phyloP scores from a whole-genome alignment of 2,113 vertebrate species.

The Triplophysa dalaica region DNA sequence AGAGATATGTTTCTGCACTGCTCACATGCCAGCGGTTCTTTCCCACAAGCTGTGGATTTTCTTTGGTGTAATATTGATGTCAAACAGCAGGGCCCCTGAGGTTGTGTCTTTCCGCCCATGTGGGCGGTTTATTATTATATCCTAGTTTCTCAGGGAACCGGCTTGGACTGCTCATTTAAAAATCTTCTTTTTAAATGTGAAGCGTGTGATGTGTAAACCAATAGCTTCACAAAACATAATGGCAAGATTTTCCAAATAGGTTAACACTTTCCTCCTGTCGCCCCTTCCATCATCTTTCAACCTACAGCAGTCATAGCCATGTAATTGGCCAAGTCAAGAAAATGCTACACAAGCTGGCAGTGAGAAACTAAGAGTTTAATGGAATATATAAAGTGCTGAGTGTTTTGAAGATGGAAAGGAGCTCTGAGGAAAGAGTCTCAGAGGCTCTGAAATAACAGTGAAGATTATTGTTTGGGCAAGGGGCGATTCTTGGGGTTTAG shows the following conservation, averaged over 20 bases:
- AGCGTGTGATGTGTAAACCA: not conserved
- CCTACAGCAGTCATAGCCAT: too few species aligned
- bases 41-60: slow-evolving; percentile 2
- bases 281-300: too few species aligned
- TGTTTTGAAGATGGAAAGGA: not conserved
- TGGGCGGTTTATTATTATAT: slow-evolving; percentile 5
- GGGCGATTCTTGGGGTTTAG: not conserved
- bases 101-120: not conserved
- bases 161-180: not conserved
- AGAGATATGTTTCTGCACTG: slow-evolving; percentile 12
- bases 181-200: not conserved
- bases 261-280: not conserved
- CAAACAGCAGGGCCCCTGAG: slow-evolving; percentile 27
- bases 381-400: not conserved
- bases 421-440: not conserved
- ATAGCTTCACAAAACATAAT: not conserved
- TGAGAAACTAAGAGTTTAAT: not conserved
- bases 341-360: not conserved
- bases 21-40: slow-evolving; percentile 12
- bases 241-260: not conserved
- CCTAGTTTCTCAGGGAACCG: not conserved
- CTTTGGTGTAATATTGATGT: slow-evolving; percentile 17
- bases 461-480: slow-evolving; percentile 6
- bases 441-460: not conserved
- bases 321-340: too few species aligned